Evolutionary conservation across 2,113 vertebrate species (phyloP).

Genomic region (Psophia crepitans): DNA sequence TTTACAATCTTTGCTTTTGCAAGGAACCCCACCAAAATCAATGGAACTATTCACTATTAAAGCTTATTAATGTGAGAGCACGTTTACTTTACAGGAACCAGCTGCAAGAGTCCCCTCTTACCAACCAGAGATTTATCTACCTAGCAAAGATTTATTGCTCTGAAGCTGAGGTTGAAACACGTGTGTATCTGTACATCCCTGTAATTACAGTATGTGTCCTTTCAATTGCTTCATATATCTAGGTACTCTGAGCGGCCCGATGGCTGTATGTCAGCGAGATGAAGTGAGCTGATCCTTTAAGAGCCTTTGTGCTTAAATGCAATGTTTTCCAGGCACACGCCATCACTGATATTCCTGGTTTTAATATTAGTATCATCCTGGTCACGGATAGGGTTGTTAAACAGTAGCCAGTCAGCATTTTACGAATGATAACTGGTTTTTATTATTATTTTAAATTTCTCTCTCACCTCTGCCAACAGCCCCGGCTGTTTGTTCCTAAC

Average conservation of each 20-base stretch:
- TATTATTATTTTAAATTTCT: background rate
- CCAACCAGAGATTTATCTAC: conserved; percentile 30
- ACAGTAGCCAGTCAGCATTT: conserved; percentile 5
- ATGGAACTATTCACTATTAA: conserved; percentile 28
- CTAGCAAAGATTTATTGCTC: conserved; percentile 23
- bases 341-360: background rate
- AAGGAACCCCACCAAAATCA: conserved; percentile 1
- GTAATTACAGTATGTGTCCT: conserved; percentile 51
- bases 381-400: background rate
- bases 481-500: background rate
- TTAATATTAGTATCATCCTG: background rate
- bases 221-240: conserved; percentile 51
- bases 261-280: background rate
- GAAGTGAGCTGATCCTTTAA: background rate
- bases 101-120: background rate
- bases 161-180: conserved; percentile 19
- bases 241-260: background rate
- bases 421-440: background rate
- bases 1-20: background rate
- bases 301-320: background rate
- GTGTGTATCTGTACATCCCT: conserved; percentile 44
- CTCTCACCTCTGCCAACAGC: background rate
- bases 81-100: conserved; percentile 26
- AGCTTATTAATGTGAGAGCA: conserved; percentile 28
- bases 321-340: background rate